Conservation (phyloP, 2,888 invertebrate genomes). For the Rotaria sp. region DNA sequence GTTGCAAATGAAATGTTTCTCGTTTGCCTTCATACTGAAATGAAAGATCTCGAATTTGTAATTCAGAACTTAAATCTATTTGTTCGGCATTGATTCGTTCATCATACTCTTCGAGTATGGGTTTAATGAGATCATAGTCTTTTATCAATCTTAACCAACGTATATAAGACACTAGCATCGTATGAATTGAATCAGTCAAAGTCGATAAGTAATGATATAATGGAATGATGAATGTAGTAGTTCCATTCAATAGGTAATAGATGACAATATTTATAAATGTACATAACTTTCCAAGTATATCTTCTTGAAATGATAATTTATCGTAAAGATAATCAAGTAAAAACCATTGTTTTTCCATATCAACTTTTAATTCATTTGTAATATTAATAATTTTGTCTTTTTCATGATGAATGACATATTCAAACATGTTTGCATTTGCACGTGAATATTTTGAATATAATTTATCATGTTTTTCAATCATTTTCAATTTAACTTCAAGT, state of each 20-base stretch:
- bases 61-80: too few relatives aligned
- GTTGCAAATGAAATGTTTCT: too few relatives aligned
- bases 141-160: conserved; percentile 1
- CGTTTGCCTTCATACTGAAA: neutral
- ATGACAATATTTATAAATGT: neutral
- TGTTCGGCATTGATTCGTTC: neutral
- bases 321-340: neutral
- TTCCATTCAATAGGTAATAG: neutral
- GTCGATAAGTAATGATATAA: conserved; percentile 10
- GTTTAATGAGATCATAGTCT: neutral
- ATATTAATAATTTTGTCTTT: neutral
- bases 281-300: neutral
- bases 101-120: neutral
- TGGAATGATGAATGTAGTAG: neutral
- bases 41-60: neutral
- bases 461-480: neutral
- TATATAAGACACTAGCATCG: neutral
- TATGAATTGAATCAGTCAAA: neutral
- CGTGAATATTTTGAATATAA: neutral
- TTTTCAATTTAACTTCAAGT: neutral
- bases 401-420: conserved; percentile 27
- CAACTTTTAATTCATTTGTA: neutral
- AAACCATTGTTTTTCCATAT: conserved; percentile 3
- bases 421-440: conserved; percentile 14
- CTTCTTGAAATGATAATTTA: neutral